Base-by-base conservation (phyloP, 2,888 invertebrate species). In the Chloromyia formosa region DNA sequence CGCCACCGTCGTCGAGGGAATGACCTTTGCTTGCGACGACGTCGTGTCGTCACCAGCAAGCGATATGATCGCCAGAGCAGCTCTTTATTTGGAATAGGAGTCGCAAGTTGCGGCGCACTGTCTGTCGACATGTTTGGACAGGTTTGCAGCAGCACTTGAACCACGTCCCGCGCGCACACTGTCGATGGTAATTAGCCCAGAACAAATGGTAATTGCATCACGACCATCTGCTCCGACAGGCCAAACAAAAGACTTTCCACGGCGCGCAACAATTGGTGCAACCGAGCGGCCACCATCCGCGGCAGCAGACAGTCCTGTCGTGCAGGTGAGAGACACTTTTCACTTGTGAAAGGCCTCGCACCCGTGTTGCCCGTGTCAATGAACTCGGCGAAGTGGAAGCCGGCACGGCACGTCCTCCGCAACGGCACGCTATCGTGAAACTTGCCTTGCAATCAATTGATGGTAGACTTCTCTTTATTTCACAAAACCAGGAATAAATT, bases 1-100 rank as follows among this genome's bases (percentile, higher is more conserved):
- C 27, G 27, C 27, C 7, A 35, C 3, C 27, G 7, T 7, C 7
- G 27, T 7, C 66, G 66, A 49, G 66, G 66, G 66, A 66, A 66
- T 66, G 66, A 66, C 66, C 66, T 66, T 66, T 66, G 66, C 22
- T 64, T 27, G n/a, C n/a, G n/a, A n/a, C n/a, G n/a, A n/a, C n/a
- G n/a, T n/a, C n/a, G n/a, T 66, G 66, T 66, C 45, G 66, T 66
- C 66, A 66, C 7, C 42, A 49, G 66, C 9, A 45, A 20, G 66
- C 22, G 60, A 42, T n/a, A 35, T 35, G 66, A 2, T 22, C 7
- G 27, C 7, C 27, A 7, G 3, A 18, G 66, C 2, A 27, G n/a
- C 61, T n/a, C n/a, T 23, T n/a, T n/a, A n/a, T n/a, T n/a, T 9
- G 66, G 18, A 66, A 14, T 35, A 7, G 9, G 35, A 66, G 22